Evolutionary conservation across 1,140 invertebrate genomes (phyloP).

Genomic region (honey bee (Apis mellifera)): DNA sequence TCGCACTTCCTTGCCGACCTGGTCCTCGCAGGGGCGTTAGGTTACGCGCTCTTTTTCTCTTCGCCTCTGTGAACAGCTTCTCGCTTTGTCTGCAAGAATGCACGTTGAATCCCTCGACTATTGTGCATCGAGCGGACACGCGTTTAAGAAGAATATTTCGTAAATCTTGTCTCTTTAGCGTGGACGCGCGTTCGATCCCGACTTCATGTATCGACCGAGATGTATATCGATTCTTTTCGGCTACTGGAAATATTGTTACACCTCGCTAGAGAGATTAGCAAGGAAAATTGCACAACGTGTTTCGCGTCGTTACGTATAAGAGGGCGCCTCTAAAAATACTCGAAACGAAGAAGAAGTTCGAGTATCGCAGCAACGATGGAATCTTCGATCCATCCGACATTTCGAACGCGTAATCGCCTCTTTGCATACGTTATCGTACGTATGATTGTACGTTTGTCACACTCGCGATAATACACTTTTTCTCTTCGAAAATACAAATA

Average conservation of each 20-base stretch:
- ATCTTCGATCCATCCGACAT: slow-evolving; percentile 35
- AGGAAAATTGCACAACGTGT: slow-evolving; percentile 11
- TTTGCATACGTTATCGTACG: background rate
- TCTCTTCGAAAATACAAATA: background rate
- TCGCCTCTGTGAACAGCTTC: slow-evolving; percentile 1
- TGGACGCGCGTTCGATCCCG: no score
- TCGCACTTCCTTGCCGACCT: slow-evolving; percentile 23
- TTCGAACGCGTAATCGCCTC: background rate
- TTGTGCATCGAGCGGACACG: no score
- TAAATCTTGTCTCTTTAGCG: no score
- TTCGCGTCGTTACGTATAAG: background rate
- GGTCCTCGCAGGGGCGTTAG: slow-evolving; percentile 41
- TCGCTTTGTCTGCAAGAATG: slow-evolving; percentile 16
- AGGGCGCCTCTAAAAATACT: slow-evolving; percentile 37
- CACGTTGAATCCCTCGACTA: background rate
- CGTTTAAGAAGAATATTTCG: no score
- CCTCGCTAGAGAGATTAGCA: no score
- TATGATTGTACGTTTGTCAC: background rate
- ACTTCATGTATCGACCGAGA: no score
- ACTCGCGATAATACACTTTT: background rate
- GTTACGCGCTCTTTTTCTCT: slow-evolving; percentile 51
- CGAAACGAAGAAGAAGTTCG: slow-evolving; percentile 31
- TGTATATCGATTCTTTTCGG: no score
- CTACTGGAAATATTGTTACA: no score
- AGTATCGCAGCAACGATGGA: slow-evolving; percentile 12